These are phyloP conservation scores for Rhyacophila evoluta DNA, from an alignment of 2,888 invertebrate genomes.

Conservation along the genomic window DNA sequence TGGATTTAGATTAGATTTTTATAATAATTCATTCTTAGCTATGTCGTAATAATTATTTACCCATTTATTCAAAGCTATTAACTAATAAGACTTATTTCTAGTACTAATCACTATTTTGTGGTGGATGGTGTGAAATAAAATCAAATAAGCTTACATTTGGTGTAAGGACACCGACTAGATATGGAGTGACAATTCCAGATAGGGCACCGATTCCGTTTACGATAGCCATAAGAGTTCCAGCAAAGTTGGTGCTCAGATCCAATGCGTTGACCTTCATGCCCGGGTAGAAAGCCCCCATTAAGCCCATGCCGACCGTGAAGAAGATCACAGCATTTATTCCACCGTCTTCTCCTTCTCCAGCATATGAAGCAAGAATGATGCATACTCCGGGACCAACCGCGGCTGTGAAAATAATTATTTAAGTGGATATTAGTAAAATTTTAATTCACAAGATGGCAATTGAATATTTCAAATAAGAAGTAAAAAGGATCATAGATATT, in stretches of 20 bases:
- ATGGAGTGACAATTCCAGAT: slow-evolving; percentile 78
- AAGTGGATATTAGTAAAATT: no score
- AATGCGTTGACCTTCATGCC: slow-evolving; percentile 79
- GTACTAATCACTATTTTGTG: no score
- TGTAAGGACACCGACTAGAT: slow-evolving; percentile 75
- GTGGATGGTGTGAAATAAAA: no score
- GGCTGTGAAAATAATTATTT: slow-evolving; percentile 62
- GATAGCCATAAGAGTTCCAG: slow-evolving; percentile 77
- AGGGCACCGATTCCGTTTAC: slow-evolving; percentile 80
- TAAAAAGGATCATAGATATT: no score
- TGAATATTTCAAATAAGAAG: no score
- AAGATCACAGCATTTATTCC: slow-evolving; percentile 29
- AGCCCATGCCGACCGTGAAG: slow-evolving; percentile 67
- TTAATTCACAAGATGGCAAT: no score
- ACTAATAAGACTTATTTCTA: no score
- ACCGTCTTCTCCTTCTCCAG: slow-evolving; percentile 73
- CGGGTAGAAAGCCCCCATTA: slow-evolving; percentile 79
- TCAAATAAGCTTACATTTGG: slow-evolving; percentile 76
- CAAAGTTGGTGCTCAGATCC: slow-evolving; percentile 76
- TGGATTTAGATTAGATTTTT: no score
- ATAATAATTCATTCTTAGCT: no score
- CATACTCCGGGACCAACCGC: slow-evolving; percentile 77
- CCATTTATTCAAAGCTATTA: no score
- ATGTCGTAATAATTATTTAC: no score
- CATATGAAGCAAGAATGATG: slow-evolving; percentile 77